Percentiles rank a stretch among this genome's conserved stretches.
These are phyloP conservation scores for Eledone cirrhosa DNA, from an alignment of 2,888 invertebrate genomes.

Conservation along the genomic window DNA sequence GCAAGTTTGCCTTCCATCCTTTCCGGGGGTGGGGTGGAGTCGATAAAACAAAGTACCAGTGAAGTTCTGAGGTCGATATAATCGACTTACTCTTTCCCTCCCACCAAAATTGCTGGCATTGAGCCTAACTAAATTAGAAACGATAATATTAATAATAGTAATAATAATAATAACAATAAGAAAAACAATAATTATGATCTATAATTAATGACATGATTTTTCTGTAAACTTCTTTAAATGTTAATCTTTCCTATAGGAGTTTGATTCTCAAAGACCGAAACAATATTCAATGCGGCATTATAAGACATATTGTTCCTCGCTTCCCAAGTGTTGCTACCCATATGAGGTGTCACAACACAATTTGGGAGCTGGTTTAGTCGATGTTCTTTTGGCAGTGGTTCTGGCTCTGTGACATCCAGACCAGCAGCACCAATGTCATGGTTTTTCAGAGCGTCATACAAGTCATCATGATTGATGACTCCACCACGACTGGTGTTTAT, in stretches of 20 bases:
- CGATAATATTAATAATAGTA: no score
- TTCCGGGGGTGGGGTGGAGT: no score
- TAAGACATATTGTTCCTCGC: slow-evolving; percentile 82
- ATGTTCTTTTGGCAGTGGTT: slow-evolving; percentile 83
- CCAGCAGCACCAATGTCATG: slow-evolving; percentile 83
- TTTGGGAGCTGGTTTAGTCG: slow-evolving; percentile 80
- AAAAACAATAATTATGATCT: no score
- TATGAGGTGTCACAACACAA: slow-evolving; percentile 85
- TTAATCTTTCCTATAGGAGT: slow-evolving; percentile 59
- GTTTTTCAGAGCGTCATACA: slow-evolving; percentile 78
- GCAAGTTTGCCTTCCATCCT: no score
- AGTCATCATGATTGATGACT: slow-evolving; percentile 77
- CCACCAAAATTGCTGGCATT: no score
- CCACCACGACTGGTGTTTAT: slow-evolving; percentile 82
- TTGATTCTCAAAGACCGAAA: slow-evolving; percentile 78
- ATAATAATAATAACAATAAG: no score
- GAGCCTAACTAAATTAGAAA: no score
- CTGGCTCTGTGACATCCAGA: slow-evolving; percentile 89
- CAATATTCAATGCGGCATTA: slow-evolving; percentile 81
- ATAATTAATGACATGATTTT: no score
- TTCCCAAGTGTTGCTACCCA: slow-evolving; percentile 83
- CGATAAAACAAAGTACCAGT: no score
- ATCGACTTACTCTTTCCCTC: no score
- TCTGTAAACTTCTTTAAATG: neutral
- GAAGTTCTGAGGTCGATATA: no score